A percentile compares a stretch with the other conserved stretches of the same genome.
phyloP scores from a whole-genome alignment of 92 coral and sea anemone species.

The Siderastrea siderea region DNA sequence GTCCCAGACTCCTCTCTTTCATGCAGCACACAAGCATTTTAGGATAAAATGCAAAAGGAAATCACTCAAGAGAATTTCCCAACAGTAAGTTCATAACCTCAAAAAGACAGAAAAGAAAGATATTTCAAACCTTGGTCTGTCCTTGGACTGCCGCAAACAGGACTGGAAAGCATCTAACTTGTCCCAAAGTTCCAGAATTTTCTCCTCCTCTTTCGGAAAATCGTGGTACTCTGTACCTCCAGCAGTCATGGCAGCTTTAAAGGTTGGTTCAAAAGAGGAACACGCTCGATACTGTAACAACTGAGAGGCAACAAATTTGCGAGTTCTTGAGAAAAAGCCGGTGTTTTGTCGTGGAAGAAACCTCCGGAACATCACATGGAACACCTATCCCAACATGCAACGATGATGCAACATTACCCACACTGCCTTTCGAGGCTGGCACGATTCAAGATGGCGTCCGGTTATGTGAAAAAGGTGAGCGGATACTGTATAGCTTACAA shows the following conservation, averaged over 20 bases:
- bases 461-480: conserved; percentile 87
- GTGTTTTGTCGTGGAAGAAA: neutral
- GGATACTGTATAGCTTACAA: neutral
- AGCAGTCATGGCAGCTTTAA: conserved; percentile 74
- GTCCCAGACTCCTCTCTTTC: neutral
- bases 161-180: conserved; percentile 96
- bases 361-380: conserved; percentile 19
- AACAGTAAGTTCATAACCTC: neutral
- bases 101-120: neutral
- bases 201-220: conserved; percentile 97
- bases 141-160: conserved; percentile 90
- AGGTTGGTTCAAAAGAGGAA: conserved; percentile 38
- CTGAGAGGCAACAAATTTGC: neutral
- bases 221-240: conserved; percentile 86
- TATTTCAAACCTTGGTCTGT: conserved; percentile 84
- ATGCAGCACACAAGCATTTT: neutral
- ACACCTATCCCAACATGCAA: conserved; percentile 27
- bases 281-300: conserved; percentile 28
- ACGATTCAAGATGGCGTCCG: conserved; percentile 95
- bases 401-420: conserved; percentile 54
- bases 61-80: neutral
- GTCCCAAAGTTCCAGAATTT: conserved; percentile 92
- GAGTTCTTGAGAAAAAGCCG: neutral
- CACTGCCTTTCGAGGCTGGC: conserved; percentile 28
- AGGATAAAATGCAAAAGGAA: neutral